Evolutionary conservation across 2,797 vertebrate genomes (phyloP).

Genomic region (Diglossa cyanea): DNA sequence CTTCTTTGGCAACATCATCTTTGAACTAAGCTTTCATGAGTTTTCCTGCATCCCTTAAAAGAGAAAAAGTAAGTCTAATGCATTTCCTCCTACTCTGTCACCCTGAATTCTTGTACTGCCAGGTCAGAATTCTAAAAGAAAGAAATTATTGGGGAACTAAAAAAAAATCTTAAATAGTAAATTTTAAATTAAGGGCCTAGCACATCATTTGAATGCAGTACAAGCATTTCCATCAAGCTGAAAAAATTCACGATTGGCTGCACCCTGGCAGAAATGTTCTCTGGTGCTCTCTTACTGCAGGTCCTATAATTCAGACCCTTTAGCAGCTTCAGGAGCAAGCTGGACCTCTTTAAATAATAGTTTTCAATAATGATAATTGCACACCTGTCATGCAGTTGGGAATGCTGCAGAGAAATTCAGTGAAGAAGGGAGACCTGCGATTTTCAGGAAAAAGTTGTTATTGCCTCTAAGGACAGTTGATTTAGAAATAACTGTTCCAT

Average conservation of each 20-base stretch:
- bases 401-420: neutral
- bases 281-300: neutral
- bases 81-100: neutral
- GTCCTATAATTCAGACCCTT: neutral
- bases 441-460: neutral
- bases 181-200: neutral
- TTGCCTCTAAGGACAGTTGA: neutral
- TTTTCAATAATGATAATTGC: conserved; percentile 27
- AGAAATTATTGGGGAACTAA: neutral
- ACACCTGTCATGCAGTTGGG: neutral
- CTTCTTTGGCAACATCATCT: neutral
- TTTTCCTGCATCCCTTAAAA: neutral
- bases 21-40: neutral
- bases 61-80: neutral
- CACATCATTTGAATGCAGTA: neutral
- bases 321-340: neutral
- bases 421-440: neutral
- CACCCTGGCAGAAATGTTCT: neutral
- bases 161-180: neutral
- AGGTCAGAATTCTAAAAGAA: neutral
- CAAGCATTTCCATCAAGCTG: neutral
- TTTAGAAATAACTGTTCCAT: neutral
- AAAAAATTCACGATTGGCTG: neutral
- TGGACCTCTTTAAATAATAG: conserved; percentile 17
- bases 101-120: neutral